Evolutionary conservation across 1,140 invertebrate species (phyloP).

Genomic region (Bathynomus jamesi): DNA sequence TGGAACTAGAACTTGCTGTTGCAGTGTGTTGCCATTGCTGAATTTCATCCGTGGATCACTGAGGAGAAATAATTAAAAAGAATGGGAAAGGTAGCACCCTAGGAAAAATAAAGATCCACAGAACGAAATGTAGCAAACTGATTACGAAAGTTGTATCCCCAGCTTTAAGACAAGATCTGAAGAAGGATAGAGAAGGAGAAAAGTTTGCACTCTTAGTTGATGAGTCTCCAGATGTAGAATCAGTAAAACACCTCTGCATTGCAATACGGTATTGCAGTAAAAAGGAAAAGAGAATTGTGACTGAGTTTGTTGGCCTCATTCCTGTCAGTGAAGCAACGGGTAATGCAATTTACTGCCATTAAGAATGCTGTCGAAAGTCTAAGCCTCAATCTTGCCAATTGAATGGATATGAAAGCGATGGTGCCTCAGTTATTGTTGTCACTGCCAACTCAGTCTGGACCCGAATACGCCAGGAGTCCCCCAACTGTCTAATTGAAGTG

Average conservation of each 20-base stretch:
- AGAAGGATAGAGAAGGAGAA: slow-evolving; percentile 6
- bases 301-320: too few species aligned
- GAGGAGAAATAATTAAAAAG: slow-evolving; percentile 8
- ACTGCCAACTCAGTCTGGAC: too few species aligned
- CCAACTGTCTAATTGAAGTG: too few species aligned
- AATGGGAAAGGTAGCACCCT: slow-evolving; percentile 7
- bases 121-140: slow-evolving; percentile 16
- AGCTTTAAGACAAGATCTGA: slow-evolving; percentile 10
- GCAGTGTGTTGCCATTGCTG: too few species aligned
- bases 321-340: too few species aligned
- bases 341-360: too few species aligned
- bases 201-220: slow-evolving; percentile 14
- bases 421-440: too few species aligned
- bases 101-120: background rate
- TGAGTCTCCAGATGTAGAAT: background rate
- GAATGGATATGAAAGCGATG: too few species aligned
- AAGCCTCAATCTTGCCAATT: too few species aligned
- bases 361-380: too few species aligned
- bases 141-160: slow-evolving; percentile 9
- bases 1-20: too few species aligned
- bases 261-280: slow-evolving; percentile 10
- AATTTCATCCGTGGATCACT: background rate
- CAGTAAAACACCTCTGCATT: slow-evolving; percentile 14
- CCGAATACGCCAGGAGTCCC: too few species aligned
- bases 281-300: slow-evolving; percentile 17